Evolutionary conservation across 2,888 invertebrate genomes (phyloP).

Genomic region (Bedellia somnulentella): DNA sequence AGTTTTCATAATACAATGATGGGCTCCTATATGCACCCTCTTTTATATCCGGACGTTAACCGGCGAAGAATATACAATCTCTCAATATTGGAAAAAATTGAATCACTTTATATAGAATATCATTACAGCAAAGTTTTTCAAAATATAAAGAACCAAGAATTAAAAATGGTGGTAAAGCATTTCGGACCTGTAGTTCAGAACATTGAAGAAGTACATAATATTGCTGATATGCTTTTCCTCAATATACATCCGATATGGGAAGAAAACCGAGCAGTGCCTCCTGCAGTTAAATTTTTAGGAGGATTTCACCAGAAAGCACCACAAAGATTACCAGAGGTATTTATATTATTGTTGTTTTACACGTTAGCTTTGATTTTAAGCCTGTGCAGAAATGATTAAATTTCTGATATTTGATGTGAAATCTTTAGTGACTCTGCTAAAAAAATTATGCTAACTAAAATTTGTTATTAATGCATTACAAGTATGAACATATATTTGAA

Average conservation of each 20-base stretch:
- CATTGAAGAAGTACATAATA: neutral
- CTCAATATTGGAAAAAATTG: conserved; percentile 18
- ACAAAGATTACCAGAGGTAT: conserved; percentile 7
- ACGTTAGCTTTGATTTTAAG: too few relatives aligned
- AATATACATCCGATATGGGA: conserved; percentile 8
- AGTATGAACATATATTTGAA: too few relatives aligned
- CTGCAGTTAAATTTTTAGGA: conserved; percentile 7
- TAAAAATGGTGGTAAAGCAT: neutral
- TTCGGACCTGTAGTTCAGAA: conserved; percentile 1
- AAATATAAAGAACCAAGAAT: neutral
- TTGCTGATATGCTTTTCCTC: conserved; percentile 8
- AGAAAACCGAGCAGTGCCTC: conserved; percentile 8
- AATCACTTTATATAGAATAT: conserved; percentile 11
- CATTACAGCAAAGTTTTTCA: neutral
- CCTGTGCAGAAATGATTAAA: too few relatives aligned
- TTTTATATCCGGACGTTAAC: conserved; percentile 15
- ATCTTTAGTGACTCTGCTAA: too few relatives aligned
- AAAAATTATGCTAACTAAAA: too few relatives aligned
- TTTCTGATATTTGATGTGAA: too few relatives aligned
- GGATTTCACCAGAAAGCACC: conserved; percentile 8
- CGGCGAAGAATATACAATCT: conserved; percentile 15
- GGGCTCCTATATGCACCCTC: conserved; percentile 18
- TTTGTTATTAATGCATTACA: too few relatives aligned
- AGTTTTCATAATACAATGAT: conserved; percentile 12
- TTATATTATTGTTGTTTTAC: too few relatives aligned